A percentile compares a stretch with the other conserved stretches of the same genome.
Conservation (phyloP, 2,797 vertebrate species). For the Huso huso region DNA sequence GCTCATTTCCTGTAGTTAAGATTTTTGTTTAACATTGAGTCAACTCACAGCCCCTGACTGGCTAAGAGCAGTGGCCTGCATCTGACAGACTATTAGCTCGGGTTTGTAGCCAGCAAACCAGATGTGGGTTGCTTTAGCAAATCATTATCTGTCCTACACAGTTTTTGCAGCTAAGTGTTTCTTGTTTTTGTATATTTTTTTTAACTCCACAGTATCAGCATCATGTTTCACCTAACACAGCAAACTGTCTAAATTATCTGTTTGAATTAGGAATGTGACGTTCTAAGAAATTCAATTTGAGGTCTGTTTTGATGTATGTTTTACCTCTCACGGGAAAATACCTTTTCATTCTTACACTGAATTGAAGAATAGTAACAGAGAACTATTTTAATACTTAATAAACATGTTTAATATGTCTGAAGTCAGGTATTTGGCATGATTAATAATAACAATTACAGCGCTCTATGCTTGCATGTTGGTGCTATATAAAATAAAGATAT, state of each 20-base stretch:
- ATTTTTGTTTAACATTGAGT: slow-evolving; percentile 80
- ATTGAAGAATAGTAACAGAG: too few relatives aligned
- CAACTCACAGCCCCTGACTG: slow-evolving; percentile 69
- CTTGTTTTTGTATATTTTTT: slow-evolving; percentile 41
- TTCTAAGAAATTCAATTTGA: too few relatives aligned
- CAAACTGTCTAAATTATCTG: slow-evolving; percentile 74
- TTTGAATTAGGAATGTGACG: slow-evolving; percentile 18
- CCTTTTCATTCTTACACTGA: too few relatives aligned
- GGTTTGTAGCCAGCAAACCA: slow-evolving; percentile 72
- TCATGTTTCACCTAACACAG: slow-evolving; percentile 78
- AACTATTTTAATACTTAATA: too few relatives aligned
- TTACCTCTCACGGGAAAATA: too few relatives aligned
- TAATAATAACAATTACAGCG: too few relatives aligned
- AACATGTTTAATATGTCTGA: too few relatives aligned
- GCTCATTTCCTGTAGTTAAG: slow-evolving; percentile 84
- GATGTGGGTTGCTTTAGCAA: slow-evolving; percentile 89
- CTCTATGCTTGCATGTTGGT: too few relatives aligned
- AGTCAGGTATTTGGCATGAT: too few relatives aligned
- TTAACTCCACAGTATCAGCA: slow-evolving; percentile 75
- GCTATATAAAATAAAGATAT: too few relatives aligned
- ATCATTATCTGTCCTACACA: slow-evolving; percentile 82
- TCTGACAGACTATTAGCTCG: slow-evolving; percentile 76
- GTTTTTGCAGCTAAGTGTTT: slow-evolving; percentile 84
- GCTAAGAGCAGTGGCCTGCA: slow-evolving; percentile 47
- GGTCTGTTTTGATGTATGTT: too few relatives aligned